These are phyloP conservation scores for Peromyscus californicus DNA, from an alignment of 2,113 vertebrate genomes.

Conservation along the genomic window DNA sequence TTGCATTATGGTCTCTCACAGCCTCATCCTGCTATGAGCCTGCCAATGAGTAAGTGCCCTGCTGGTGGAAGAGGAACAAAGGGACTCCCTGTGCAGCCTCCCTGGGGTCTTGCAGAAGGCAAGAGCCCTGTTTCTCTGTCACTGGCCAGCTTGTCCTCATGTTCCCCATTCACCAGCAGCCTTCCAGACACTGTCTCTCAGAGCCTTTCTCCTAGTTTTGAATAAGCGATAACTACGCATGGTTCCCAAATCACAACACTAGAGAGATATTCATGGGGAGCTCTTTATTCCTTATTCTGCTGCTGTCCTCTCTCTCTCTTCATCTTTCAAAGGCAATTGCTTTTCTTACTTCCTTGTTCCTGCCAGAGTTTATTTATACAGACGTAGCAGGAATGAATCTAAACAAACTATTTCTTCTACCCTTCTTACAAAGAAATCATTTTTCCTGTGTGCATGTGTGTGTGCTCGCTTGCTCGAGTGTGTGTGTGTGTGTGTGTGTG, in stretches of 20 bases:
- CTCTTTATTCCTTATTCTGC: not conserved
- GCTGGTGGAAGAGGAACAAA: not conserved
- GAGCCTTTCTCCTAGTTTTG: not conserved
- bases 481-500: not conserved
- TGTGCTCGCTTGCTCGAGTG: too few species aligned
- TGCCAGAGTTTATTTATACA: not conserved
- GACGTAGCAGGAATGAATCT: not conserved
- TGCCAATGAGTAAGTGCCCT: not conserved
- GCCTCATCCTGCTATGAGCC: not conserved
- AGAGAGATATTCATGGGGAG: not conserved
- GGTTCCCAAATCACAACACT: not conserved
- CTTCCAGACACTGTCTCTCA: not conserved
- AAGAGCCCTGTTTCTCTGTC: not conserved
- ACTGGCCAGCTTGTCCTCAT: not conserved
- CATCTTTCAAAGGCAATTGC: not conserved
- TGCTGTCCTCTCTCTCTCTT: not conserved
- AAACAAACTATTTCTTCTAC: not conserved
- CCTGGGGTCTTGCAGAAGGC: not conserved
- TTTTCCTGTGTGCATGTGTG: rapidly evolving
- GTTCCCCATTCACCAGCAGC: not conserved
- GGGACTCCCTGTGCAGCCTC: not conserved
- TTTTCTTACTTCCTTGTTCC: not conserved
- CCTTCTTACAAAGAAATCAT: not conserved
- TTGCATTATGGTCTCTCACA: not conserved
- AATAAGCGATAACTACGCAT: not conserved